Conservation (phyloP, 2,888 invertebrate genomes). For the Andrena minutula region DNA sequence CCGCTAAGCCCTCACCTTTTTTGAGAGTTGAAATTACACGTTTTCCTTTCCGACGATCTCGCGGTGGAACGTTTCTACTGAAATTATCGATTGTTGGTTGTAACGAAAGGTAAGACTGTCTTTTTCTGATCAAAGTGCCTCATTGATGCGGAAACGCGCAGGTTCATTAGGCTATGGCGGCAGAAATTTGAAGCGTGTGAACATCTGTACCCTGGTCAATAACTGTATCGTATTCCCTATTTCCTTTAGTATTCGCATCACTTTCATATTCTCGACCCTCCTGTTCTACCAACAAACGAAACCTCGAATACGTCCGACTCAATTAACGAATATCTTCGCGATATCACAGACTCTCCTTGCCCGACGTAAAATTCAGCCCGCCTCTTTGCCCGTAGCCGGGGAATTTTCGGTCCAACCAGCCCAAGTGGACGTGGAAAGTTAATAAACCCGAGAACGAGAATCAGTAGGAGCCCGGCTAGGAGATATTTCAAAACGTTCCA, state of each 20-base stretch:
- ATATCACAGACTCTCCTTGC: not conserved
- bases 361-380: not conserved
- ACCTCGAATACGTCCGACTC: not conserved
- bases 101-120: too few species aligned
- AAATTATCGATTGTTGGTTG: too few species aligned
- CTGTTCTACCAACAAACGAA: not conserved
- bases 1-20: too few species aligned
- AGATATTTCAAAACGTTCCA: conserved; percentile 26
- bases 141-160: too few species aligned
- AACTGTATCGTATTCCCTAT: too few species aligned
- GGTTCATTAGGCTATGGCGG: too few species aligned
- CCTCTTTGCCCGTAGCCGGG: not conserved
- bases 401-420: not conserved
- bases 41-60: too few species aligned
- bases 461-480: not conserved
- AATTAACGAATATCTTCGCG: not conserved
- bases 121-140: too few species aligned
- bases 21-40: too few species aligned
- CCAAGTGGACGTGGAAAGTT: conserved; percentile 10
- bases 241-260: not conserved
- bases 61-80: too few species aligned
- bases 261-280: not conserved
- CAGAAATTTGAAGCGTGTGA: too few species aligned
- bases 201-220: too few species aligned
- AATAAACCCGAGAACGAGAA: conserved; percentile 4